Evolutionary conservation across 2,797 vertebrate genomes (phyloP).

Genomic region (Lates japonicus): DNA sequence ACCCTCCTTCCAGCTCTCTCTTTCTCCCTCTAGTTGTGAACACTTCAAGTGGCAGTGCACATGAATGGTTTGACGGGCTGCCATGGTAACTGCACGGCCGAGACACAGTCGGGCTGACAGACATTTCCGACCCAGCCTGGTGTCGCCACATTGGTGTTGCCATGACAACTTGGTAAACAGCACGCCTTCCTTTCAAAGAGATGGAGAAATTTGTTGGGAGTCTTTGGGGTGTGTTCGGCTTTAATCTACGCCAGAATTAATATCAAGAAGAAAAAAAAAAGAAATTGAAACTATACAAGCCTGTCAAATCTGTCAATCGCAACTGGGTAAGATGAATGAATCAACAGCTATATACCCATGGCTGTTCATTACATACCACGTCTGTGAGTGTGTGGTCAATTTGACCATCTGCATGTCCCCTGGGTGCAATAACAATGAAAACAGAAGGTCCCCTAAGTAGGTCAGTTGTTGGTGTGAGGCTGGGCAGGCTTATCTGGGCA

Average conservation of each 20-base stretch:
- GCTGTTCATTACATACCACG: conserved; percentile 2
- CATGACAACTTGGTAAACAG: conserved; percentile 78
- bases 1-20: conserved; percentile 40
- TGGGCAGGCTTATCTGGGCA: conserved; percentile 75
- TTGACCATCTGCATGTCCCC: conserved; percentile 52
- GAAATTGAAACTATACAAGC: neutral
- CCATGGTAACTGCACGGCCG: conserved; percentile 79
- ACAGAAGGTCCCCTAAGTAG: conserved; percentile 78
- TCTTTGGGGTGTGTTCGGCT: conserved; percentile 1
- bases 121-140: conserved; percentile 76
- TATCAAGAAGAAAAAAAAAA: neutral
- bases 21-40: conserved; percentile 59
- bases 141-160: conserved; percentile 67
- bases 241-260: neutral
- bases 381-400: conserved; percentile 44
- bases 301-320: neutral
- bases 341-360: neutral
- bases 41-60: conserved; percentile 70
- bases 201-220: conserved; percentile 14
- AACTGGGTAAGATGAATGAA: neutral
- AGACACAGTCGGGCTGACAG: conserved; percentile 71
- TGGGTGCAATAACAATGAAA: conserved; percentile 58
- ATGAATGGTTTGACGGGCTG: conserved; percentile 78
- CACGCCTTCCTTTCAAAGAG: conserved; percentile 40
- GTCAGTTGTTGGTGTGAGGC: conserved; percentile 77